Conservation (phyloP, 2,797 vertebrate species). For the Xenops minutus region DNA sequence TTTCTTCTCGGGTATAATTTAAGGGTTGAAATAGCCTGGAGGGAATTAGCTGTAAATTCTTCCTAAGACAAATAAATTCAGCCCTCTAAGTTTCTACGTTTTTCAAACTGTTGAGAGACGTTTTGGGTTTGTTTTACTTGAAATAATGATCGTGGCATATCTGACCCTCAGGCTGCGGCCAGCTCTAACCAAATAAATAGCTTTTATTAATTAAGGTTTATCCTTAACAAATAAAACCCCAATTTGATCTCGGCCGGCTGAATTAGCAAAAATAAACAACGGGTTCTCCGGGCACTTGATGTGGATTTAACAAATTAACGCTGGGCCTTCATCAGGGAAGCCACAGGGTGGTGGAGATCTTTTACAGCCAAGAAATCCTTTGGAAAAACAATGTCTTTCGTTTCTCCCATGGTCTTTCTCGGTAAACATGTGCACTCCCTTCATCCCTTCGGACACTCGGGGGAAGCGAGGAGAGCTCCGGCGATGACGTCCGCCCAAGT, state of each 20-base stretch:
- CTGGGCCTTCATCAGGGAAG: constrained; percentile 64
- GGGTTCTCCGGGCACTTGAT: constrained; percentile 68
- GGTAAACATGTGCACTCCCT: constrained; percentile 56
- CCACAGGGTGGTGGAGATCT: constrained; percentile 35
- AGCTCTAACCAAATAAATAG: constrained; percentile 79
- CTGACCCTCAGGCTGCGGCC: constrained; percentile 66
- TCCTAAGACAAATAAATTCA: constrained; percentile 81
- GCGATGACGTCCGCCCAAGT: not conserved
- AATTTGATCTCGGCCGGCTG: constrained; percentile 62
- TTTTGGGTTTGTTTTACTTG: constrained; percentile 78
- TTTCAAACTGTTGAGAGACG: constrained; percentile 67
- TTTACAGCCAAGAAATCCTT: constrained; percentile 61
- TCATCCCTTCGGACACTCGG: not conserved
- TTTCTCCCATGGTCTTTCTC: constrained; percentile 35
- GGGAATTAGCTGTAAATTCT: constrained; percentile 80
- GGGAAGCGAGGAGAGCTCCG: constrained; percentile 16
- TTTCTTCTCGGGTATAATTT: constrained; percentile 68
- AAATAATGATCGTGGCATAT: constrained; percentile 73
- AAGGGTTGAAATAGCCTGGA: constrained; percentile 74
- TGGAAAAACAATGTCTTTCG: constrained; percentile 50
- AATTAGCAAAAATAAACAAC: constrained; percentile 79
- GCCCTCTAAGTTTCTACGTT: constrained; percentile 46
- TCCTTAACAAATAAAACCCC: constrained; percentile 72
- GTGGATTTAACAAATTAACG: constrained; percentile 83
- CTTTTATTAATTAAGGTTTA: constrained; percentile 84